These are phyloP conservation scores for Octodonta nipae DNA, from an alignment of 2,888 invertebrate genomes.

Conservation along the genomic window DNA sequence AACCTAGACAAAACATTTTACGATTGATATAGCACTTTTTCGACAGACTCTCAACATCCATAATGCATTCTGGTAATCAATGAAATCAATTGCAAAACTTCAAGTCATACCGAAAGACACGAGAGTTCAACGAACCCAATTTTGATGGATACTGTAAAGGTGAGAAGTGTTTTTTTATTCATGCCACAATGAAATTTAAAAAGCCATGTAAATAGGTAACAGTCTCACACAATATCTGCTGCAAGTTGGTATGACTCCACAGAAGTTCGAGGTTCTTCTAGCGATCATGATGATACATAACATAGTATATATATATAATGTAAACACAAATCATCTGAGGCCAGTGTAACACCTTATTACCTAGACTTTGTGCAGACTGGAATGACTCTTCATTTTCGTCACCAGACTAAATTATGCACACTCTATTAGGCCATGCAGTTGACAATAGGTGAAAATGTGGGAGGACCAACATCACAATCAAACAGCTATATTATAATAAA, in stretches of 20 bases:
- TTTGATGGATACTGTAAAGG: no score
- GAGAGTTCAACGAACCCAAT: no score
- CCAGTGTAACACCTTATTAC: slow-evolving; percentile 11
- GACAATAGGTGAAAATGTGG: no score
- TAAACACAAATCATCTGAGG: slow-evolving; percentile 33
- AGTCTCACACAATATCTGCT: slow-evolving; percentile 12
- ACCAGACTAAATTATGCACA: slow-evolving; percentile 1
- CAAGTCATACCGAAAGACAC: no score
- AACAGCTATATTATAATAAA: no score
- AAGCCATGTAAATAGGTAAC: slow-evolving; percentile 1
- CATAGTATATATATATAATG: slow-evolving; percentile 27
- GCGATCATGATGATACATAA: slow-evolving; percentile 32
- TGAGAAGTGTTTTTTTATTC: slow-evolving; percentile 1
- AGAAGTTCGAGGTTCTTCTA: slow-evolving; percentile 32
- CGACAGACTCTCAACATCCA: no score
- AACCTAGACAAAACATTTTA: no score
- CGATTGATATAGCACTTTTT: no score
- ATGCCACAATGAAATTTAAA: slow-evolving; percentile 2
- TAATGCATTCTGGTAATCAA: no score
- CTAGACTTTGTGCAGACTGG: slow-evolving; percentile 30
- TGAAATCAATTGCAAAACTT: no score
- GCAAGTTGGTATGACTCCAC: slow-evolving; percentile 37
- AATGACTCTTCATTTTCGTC: slow-evolving; percentile 23
- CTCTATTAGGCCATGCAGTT: background rate
- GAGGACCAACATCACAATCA: no score